Evolutionary conservation across 2,888 invertebrate genomes (phyloP), one percentile per base, ranked within the genome.

Genomic region (Emmelina monodactyla): DNA sequence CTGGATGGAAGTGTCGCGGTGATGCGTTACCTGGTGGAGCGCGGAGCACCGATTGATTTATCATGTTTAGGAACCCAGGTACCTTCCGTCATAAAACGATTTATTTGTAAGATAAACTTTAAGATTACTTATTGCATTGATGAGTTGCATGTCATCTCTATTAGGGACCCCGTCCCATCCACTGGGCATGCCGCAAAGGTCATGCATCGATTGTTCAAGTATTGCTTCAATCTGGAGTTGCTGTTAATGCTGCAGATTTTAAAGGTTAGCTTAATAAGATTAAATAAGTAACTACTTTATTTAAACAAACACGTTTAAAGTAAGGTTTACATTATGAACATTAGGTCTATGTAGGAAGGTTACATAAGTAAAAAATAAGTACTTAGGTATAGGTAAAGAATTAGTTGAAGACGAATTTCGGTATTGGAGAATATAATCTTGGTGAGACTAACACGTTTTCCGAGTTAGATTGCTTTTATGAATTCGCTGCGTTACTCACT

Each of bases 101-200:
- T n/a, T n/a, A n/a, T n/a, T n/a, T n/a, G n/a, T n/a, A n/a, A n/a
- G n/a, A n/a, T n/a, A n/a, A n/a, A n/a, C n/a, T n/a, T n/a, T n/a
- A n/a, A n/a, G n/a, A n/a, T n/a, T n/a, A n/a, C n/a, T n/a, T n/a
- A n/a, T n/a, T n/a, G n/a, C n/a, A n/a, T n/a, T n/a, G n/a, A n/a
- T n/a, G n/a, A n/a, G n/a, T n/a, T n/a, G n/a, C 15, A 31, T n/a
- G n/a, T 22, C 4, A n/a, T 10, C 28, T 14, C n/a, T 49, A 45
- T 5, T 41, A 78, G 75, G 94, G 94, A 1, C 94, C 94, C 0
- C 83, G 91, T 15, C 95, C 95, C 1, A 92, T 95, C 43, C 95
- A 96, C 60, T 95, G 95, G 95, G 94, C 95, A 0, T 94, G 94
- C 56, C 85, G 94, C 25, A 94, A 95, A 62, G 95, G 95, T 0